A percentile compares a stretch with the other conserved stretches of the same genome.
Conservation (phyloP, 2,113 vertebrate genomes). For the Irena cyanogastra region DNA sequence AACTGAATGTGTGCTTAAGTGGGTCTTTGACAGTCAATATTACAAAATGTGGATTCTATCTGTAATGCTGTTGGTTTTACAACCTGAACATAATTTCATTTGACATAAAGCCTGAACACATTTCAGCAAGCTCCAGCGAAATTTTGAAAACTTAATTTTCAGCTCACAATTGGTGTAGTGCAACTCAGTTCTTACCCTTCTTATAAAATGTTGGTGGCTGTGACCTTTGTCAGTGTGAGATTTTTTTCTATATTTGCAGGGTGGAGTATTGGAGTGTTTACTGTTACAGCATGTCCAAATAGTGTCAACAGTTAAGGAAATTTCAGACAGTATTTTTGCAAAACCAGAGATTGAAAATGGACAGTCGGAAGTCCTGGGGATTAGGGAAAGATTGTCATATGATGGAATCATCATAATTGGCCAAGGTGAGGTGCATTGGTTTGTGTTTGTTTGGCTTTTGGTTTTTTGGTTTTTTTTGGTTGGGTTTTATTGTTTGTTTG, state of each 20-base stretch:
- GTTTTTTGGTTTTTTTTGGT: no score
- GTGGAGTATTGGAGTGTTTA: background rate
- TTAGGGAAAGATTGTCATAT: background rate
- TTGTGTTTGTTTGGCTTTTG: background rate
- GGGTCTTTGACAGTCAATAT: background rate
- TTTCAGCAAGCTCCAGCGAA: background rate
- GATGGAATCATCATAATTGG: background rate
- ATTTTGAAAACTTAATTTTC: background rate
- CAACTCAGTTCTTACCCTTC: background rate
- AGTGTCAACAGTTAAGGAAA: background rate
- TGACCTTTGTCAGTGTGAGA: background rate
- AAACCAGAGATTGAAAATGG: background rate
- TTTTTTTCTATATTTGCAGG: background rate
- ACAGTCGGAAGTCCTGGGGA: background rate
- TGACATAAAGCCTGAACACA: background rate
- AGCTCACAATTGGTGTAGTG: background rate
- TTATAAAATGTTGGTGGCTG: background rate
- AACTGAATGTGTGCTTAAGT: background rate
- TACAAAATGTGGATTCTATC: background rate
- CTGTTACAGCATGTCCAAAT: background rate
- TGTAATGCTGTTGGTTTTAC: background rate
- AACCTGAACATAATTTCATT: constrained; percentile 7
- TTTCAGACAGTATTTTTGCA: background rate
- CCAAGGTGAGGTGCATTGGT: background rate
- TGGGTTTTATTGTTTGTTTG: no score